Evolutionary conservation across 2,888 invertebrate species (phyloP).

Genomic region (Sisyra terminalis): DNA sequence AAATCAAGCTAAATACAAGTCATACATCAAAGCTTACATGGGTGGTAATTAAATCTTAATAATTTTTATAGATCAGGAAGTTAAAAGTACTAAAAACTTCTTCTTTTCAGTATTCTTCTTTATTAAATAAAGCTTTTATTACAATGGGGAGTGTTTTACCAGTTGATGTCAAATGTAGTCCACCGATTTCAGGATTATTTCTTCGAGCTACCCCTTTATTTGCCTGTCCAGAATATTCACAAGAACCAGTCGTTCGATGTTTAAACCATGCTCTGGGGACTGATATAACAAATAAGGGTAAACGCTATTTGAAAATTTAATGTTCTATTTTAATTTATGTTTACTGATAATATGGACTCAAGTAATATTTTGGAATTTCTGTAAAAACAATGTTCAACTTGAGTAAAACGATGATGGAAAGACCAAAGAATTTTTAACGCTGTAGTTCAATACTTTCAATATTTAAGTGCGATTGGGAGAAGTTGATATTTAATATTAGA

Average conservation of each 20-base stretch:
- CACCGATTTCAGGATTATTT: slow-evolving; percentile 24
- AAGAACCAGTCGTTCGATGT: slow-evolving; percentile 51
- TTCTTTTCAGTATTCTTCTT: slow-evolving; percentile 42
- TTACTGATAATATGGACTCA: too few relatives aligned
- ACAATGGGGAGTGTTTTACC: slow-evolving; percentile 47
- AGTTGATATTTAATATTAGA: too few relatives aligned
- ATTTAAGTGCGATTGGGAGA: too few relatives aligned
- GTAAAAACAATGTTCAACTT: too few relatives aligned
- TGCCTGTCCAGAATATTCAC: slow-evolving; percentile 42
- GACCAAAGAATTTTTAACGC: too few relatives aligned
- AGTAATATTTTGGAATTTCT: too few relatives aligned
- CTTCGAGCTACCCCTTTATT: slow-evolving; percentile 51
- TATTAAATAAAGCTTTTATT: slow-evolving; percentile 45
- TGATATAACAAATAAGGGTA: slow-evolving; percentile 20
- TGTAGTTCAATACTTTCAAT: too few relatives aligned
- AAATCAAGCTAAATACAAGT: neutral
- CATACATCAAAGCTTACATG: slow-evolving; percentile 1
- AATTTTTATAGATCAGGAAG: too few relatives aligned
- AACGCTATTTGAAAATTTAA: slow-evolving; percentile 10
- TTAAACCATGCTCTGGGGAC: slow-evolving; percentile 38
- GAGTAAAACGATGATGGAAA: too few relatives aligned
- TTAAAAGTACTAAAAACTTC: slow-evolving; percentile 8
- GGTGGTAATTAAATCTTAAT: slow-evolving; percentile 3
- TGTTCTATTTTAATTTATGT: neutral
- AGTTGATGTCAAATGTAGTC: slow-evolving; percentile 44